Evolutionary conservation across 1,140 invertebrate species (phyloP), one percentile per base, ranked within the genome.

Genomic region (Himalopsyche phryganea): DNA sequence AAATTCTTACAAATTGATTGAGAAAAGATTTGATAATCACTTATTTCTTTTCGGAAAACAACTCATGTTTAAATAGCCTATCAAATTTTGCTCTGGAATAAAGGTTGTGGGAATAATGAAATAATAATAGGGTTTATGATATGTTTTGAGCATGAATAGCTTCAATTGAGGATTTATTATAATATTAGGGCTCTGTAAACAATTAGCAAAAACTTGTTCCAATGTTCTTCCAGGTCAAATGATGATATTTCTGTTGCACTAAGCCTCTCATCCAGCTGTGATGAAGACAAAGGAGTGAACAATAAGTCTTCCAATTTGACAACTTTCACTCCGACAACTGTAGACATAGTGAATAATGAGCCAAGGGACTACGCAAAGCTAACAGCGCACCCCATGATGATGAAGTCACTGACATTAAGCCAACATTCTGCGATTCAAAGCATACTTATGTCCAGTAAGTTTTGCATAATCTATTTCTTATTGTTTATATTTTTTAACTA

Each of bases 241-340:
- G 75, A 77, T 41, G 76, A 78, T 50, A 74, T 77, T 13, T 78
- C 76, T 15, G 61, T 75, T 11, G 75, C 71, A 13, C 67, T 78
- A 23, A 78, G 76, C 51, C 69, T 77, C 7, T 78, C 62, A 9
- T 64, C 75, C 0, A 78, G 75, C 61, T 75, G 73, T 60, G 76
- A 78, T 57, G 76, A 78, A 32, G 76, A 77, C n/a, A 28, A 28
- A 28, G 56, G 51, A 48, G 61, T 33, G 33, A 20, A 41, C 9
- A 60, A 60, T 9, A 65, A 55, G 49, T 55, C 63, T 11, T 48
- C 48, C 35, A 53, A 50, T 9, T 10, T 47, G 19, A 32, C 59
- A 4, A 55, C 15, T 15, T 61, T 64, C 46, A 49, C 53, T 5
- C 57, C 47, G 28, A 47, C 61, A 0, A 55, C 18, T 1, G 47